Evolutionary conservation across 2,113 vertebrate species (phyloP).

Genomic region (Columba livia): DNA sequence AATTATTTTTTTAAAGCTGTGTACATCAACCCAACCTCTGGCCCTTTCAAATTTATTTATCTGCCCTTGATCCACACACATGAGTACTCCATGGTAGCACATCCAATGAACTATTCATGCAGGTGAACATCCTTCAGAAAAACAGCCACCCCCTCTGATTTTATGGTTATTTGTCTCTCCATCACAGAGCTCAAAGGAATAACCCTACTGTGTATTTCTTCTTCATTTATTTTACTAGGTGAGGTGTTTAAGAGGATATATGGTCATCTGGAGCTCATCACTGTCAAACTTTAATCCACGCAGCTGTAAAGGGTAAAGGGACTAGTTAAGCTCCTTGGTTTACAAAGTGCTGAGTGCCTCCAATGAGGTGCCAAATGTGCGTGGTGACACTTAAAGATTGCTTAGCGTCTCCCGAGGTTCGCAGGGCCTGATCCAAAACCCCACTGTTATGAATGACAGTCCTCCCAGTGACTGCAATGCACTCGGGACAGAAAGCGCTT

Average conservation of each 20-base stretch:
- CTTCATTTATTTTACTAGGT: slow-evolving; percentile 52
- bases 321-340: slow-evolving; percentile 9
- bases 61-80: not conserved
- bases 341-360: slow-evolving; percentile 44
- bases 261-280: slow-evolving; percentile 60
- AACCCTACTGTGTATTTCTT: slow-evolving; percentile 15
- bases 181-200: not conserved
- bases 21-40: not conserved
- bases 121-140: not conserved
- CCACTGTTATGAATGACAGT: not conserved
- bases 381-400: not conserved
- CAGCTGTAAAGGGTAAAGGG: slow-evolving; percentile 16
- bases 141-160: not conserved
- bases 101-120: not conserved
- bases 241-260: slow-evolving; percentile 46
- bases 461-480: not conserved
- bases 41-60: not conserved
- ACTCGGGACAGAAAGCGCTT: not conserved
- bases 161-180: not conserved
- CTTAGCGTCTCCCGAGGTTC: not conserved
- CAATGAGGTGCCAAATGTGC: slow-evolving; percentile 25
- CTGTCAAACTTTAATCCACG: not conserved
- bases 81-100: not conserved
- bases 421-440: not conserved
- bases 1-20: not conserved